Evolutionary conservation across 2,797 vertebrate genomes (phyloP).

Genomic region (Ibycter americanus): DNA sequence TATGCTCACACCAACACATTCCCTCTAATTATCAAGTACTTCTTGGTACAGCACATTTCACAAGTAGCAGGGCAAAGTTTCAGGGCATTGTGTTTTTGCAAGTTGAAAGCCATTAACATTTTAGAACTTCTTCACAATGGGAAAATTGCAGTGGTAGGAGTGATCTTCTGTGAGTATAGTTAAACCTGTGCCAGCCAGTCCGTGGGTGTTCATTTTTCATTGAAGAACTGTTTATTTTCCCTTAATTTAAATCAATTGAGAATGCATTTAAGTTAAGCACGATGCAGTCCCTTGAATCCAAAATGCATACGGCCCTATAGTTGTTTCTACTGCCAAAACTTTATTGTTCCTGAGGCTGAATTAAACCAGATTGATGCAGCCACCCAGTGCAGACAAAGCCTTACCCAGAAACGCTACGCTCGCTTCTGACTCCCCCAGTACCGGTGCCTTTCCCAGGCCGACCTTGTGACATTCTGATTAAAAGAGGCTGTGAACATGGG

Average conservation of each 20-base stretch:
- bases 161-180: neutral
- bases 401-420: rapidly evolving
- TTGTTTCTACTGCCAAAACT: neutral
- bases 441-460: rapidly evolving
- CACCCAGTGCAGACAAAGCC: neutral
- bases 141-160: neutral
- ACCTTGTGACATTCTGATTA: neutral
- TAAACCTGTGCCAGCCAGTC: neutral
- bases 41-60: neutral
- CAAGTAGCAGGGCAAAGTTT: slow-evolving; percentile 1
- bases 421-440: rapidly evolving
- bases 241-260: neutral
- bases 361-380: neutral
- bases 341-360: neutral
- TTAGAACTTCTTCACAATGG: neutral
- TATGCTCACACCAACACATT: neutral
- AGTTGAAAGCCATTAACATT: slow-evolving; percentile 4
- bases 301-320: neutral
- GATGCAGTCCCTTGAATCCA: neutral
- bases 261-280: neutral
- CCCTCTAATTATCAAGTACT: neutral
- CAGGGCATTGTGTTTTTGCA: neutral
- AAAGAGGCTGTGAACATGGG: neutral
- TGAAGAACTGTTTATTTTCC: slow-evolving; percentile 27
- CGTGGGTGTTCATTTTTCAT: neutral